Conservation (phyloP, 1,140 invertebrate genomes). For the Lucilia sericata region DNA sequence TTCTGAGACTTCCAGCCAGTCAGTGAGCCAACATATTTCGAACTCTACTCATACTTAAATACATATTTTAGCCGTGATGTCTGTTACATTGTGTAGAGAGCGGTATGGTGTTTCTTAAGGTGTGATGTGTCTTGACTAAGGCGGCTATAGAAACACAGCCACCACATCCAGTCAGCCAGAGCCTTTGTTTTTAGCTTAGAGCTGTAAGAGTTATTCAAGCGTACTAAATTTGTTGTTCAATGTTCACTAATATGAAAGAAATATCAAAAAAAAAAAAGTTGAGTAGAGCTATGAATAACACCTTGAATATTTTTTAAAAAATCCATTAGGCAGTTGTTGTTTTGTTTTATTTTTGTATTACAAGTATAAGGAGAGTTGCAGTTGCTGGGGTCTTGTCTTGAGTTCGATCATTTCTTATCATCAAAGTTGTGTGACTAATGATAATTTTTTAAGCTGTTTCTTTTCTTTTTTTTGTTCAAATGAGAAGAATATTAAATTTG, state of each 20-base stretch:
- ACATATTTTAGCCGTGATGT: background rate
- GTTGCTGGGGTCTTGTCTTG: background rate
- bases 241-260: conserved; percentile 22
- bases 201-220: conserved; percentile 10
- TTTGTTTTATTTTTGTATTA: background rate
- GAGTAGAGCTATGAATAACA: background rate
- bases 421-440: conserved; percentile 16
- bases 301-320: background rate
- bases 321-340: conserved; percentile 10
- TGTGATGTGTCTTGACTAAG: background rate
- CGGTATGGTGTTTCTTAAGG: background rate
- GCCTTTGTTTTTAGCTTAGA: conserved; percentile 17
- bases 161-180: background rate
- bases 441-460: conserved; percentile 2
- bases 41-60: too few species aligned
- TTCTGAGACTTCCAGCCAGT: background rate
- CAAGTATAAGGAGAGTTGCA: background rate
- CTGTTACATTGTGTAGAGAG: background rate
- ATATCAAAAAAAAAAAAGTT: background rate
- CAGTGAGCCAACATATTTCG: too few species aligned
- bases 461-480: background rate
- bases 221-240: conserved; percentile 21
- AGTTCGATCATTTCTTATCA: conserved; percentile 8
- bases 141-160: background rate
- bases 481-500: background rate